Evolutionary conservation across 2,113 vertebrate genomes (phyloP).

Genomic region (Apaloderma vittatum): DNA sequence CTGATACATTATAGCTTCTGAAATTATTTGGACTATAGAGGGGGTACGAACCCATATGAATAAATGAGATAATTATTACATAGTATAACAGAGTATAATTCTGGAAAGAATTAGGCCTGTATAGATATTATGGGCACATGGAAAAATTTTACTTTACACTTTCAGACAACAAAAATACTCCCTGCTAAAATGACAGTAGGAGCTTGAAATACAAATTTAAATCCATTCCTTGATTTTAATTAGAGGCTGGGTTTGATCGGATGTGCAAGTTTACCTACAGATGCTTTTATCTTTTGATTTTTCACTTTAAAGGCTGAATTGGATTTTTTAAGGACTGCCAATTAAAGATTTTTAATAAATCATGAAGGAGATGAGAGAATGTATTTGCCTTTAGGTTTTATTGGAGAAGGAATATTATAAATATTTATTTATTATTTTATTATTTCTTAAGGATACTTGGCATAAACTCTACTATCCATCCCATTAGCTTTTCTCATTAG

Average conservation of each 20-base stretch:
- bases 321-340: conserved; percentile 1
- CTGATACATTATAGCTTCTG: background rate
- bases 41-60: background rate
- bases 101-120: background rate
- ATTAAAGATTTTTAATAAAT: conserved; percentile 30
- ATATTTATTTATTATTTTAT: conserved; percentile 49
- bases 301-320: conserved; percentile 15
- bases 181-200: background rate
- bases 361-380: background rate
- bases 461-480: background rate
- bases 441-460: background rate
- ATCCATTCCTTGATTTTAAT: background rate
- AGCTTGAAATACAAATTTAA: background rate
- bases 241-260: background rate
- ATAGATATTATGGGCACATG: background rate
- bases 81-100: background rate
- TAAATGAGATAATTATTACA: background rate
- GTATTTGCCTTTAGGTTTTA: background rate
- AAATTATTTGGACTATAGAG: background rate
- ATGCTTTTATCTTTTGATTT: conserved; percentile 34
- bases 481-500: background rate
- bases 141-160: background rate
- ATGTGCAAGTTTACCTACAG: background rate
- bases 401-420: background rate
- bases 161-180: background rate